Evolutionary conservation across 2,113 vertebrate species (phyloP), one percentile per base, ranked within the genome.

Genomic region (Mugil cephalus): DNA sequence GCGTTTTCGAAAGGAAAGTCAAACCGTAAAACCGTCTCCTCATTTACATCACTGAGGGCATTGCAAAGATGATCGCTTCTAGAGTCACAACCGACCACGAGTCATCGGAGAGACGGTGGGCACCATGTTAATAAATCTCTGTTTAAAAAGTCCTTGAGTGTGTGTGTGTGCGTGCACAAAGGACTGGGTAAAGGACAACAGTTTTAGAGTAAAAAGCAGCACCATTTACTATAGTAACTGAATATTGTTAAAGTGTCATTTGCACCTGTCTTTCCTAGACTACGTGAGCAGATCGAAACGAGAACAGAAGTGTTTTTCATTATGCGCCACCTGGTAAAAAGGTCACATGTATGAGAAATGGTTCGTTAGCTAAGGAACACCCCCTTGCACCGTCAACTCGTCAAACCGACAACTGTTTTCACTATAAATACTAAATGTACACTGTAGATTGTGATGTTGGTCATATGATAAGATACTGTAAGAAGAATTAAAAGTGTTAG

Each of bases 161-260:
- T 65, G 62, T 82, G 63, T 87, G 84, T 80, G 86, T 87, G 88
- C 51, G 90, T 88, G 90, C 80, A 89, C 88, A 85, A 79, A 90
- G 86, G 90, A 91, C 81, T 88, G 79, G 85, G 88, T 87, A 89
- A 89, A 92, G 91, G 88, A 92, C 88, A 87, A 92, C 82, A 84
- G 87, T 92, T 91, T 89, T 71, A 93, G 93, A 93, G 92, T 94
- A 95, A 87, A 94, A 94, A 95, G 93, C 93, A 95, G 94, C 94
- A 95, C 94, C 94, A 91, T 94, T 92, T 91, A 93, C 92, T 89
- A 90, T 91, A 89, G 88, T 91, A 93, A 91, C 90, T 91, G 85
- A 92, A 93, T 89, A 84, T 89, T 93, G 88, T 92, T 92, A 93
- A 93, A 94, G 91, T 93, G 89, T 94, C 87, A 85, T 91, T 92